Percentiles rank a stretch among this genome's conserved stretches.
Conservation (phyloP, 2,888 invertebrate genomes). For the Drosophila colorata region DNA sequence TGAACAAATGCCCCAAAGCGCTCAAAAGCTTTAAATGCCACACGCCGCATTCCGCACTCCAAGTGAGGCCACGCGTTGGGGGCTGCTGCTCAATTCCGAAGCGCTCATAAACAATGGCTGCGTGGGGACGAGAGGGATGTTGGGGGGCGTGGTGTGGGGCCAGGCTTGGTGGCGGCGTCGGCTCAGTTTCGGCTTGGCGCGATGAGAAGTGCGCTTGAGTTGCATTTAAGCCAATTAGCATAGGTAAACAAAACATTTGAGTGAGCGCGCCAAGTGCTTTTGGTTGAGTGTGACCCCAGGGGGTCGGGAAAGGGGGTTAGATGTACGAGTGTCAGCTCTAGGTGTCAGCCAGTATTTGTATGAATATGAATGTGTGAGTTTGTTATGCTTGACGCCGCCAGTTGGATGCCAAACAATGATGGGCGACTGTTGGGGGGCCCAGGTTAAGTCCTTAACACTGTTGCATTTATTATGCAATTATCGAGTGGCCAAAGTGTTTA, state of each 20-base stretch:
- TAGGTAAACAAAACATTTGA: slow-evolving; percentile 82
- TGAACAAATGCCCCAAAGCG: slow-evolving; percentile 82
- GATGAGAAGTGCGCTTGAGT: slow-evolving; percentile 79
- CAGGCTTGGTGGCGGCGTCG: slow-evolving; percentile 6
- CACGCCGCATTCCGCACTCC: slow-evolving; percentile 46
- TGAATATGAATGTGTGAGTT: slow-evolving; percentile 48
- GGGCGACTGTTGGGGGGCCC: slow-evolving; percentile 17
- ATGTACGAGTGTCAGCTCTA: slow-evolving; percentile 48
- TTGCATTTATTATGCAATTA: slow-evolving; percentile 82
- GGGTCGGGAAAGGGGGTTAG: slow-evolving; percentile 11
- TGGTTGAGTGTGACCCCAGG: slow-evolving; percentile 57
- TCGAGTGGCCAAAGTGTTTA: slow-evolving; percentile 69
- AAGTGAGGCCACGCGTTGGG: slow-evolving; percentile 44
- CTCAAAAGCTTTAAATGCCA: slow-evolving; percentile 79
- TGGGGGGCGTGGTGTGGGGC: background rate
- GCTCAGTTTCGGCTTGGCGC: slow-evolving; percentile 68
- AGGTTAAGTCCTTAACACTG: slow-evolving; percentile 65
- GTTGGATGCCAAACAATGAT: slow-evolving; percentile 19
- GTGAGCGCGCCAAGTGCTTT: slow-evolving; percentile 75
- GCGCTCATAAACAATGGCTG: slow-evolving; percentile 74
- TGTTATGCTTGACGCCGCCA: too few species aligned
- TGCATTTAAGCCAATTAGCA: slow-evolving; percentile 83
- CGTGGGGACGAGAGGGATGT: background rate
- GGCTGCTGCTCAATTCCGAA: slow-evolving; percentile 65
- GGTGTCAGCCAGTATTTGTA: slow-evolving; percentile 70